A percentile compares a stretch with the other conserved stretches of the same genome.
phyloP scores from a whole-genome alignment of 2,888 invertebrate species.

The Nemapogon koenigi region DNA sequence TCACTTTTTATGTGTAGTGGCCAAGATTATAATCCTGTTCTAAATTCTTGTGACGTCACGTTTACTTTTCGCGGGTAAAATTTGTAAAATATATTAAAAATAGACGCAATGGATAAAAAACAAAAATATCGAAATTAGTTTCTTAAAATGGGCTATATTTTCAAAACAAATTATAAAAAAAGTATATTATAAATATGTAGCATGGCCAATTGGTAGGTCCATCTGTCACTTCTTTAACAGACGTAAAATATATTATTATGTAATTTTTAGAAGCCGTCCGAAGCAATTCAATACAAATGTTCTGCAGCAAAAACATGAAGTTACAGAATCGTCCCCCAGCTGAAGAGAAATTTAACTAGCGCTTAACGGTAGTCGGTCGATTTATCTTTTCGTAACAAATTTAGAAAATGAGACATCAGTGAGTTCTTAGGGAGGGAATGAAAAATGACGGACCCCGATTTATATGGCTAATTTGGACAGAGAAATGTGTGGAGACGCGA shows the following conservation, averaged over 20 bases:
- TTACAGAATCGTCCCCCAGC: too few species aligned
- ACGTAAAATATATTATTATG: too few species aligned
- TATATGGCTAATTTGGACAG: slow-evolving; percentile 14
- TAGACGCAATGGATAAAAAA: too few species aligned
- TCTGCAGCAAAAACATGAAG: slow-evolving; percentile 2
- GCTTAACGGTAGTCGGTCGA: slow-evolving; percentile 48
- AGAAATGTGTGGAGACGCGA: slow-evolving; percentile 2
- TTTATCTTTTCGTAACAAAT: slow-evolving; percentile 59
- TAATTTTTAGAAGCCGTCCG: too few species aligned
- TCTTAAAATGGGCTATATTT: not conserved
- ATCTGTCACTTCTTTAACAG: too few species aligned
- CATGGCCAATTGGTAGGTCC: not conserved
- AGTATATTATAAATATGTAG: not conserved
- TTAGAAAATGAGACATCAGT: slow-evolving; percentile 63
- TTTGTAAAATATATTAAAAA: too few species aligned
- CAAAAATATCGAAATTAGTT: not conserved
- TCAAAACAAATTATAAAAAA: not conserved
- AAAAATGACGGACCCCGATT: slow-evolving; percentile 20
- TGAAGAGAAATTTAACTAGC: slow-evolving; percentile 59
- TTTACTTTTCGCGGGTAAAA: too few species aligned
- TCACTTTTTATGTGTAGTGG: too few species aligned
- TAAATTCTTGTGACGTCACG: too few species aligned
- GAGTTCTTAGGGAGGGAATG: slow-evolving; percentile 17
- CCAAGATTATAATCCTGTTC: too few species aligned
- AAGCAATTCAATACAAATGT: slow-evolving; percentile 3